Percentiles rank a stretch among this genome's conserved stretches.
phyloP scores from a whole-genome alignment of 2,888 invertebrate genomes.

The Lamellibrachia columna region DNA sequence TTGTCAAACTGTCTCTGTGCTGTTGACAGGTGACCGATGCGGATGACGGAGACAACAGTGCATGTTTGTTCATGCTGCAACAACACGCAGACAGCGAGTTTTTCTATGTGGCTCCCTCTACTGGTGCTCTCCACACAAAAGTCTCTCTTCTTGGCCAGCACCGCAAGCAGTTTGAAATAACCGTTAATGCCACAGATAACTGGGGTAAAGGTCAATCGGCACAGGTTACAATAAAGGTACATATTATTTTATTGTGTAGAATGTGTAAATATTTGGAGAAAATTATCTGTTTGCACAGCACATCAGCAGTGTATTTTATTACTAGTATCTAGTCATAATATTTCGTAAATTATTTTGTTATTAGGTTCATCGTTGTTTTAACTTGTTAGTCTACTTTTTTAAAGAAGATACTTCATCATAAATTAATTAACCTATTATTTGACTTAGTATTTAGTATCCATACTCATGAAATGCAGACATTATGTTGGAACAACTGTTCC shows the following conservation, averaged over 20 bases:
- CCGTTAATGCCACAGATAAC: not conserved
- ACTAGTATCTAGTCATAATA: too few relatives aligned
- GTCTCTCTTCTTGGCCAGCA: not conserved
- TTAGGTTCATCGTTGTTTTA: too few relatives aligned
- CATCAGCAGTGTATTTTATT: too few relatives aligned
- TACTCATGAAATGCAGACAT: too few relatives aligned
- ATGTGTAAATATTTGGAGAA: too few relatives aligned
- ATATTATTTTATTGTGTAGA: not conserved
- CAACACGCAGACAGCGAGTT: not conserved
- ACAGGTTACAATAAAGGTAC: not conserved
- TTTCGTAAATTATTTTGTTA: too few relatives aligned
- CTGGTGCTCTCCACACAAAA: not conserved
- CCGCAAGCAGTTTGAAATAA: not conserved
- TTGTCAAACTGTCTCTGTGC: not conserved
- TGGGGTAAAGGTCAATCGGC: not conserved
- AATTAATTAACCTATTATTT: too few relatives aligned
- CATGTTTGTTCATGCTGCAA: not conserved
- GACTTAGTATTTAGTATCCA: too few relatives aligned
- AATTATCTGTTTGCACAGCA: too few relatives aligned
- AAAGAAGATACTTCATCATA: too few relatives aligned
- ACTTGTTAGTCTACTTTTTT: too few relatives aligned
- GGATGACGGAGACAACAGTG: not conserved
- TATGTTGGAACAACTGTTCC: too few relatives aligned
- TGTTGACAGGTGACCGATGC: not conserved
- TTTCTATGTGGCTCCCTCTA: not conserved